Conservation (phyloP, 2,113 vertebrate genomes). For the Poicephalus gulielmi region DNA sequence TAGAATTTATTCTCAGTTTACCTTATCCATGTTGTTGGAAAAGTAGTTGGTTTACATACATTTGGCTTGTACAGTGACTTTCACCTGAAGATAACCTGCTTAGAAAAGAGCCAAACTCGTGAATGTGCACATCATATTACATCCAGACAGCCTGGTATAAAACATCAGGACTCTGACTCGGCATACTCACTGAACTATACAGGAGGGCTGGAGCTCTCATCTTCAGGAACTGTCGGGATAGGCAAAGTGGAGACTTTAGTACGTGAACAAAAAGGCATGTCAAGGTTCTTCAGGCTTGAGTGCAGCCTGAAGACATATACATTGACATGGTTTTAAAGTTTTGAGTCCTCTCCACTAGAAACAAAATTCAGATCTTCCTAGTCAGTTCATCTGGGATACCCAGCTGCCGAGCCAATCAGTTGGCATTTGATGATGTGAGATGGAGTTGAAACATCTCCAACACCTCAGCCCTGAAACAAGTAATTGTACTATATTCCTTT, state of each 20-base stretch:
- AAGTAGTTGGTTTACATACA: background rate
- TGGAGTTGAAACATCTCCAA: background rate
- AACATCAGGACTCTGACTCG: background rate
- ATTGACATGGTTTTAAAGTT: background rate
- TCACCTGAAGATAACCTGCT: background rate
- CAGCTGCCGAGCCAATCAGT: background rate
- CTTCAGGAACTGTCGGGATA: background rate
- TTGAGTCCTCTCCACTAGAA: background rate
- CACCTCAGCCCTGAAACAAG: background rate
- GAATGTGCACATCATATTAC: background rate
- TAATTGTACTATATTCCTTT: background rate
- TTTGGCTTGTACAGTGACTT: background rate
- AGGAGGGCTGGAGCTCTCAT: background rate
- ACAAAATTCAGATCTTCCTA: background rate
- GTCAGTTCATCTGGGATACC: background rate
- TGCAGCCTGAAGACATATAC: background rate
- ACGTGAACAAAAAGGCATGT: background rate
- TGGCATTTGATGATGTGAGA: background rate
- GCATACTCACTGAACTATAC: background rate
- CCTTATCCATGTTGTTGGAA: background rate
- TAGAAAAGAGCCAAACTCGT: background rate
- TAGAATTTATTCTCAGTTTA: background rate
- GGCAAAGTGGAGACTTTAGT: background rate
- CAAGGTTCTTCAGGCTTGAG: background rate
- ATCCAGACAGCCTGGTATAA: background rate